These are phyloP conservation scores for Drosophila subquinaria DNA, from an alignment of 2,888 invertebrate genomes.

Conservation along the genomic window DNA sequence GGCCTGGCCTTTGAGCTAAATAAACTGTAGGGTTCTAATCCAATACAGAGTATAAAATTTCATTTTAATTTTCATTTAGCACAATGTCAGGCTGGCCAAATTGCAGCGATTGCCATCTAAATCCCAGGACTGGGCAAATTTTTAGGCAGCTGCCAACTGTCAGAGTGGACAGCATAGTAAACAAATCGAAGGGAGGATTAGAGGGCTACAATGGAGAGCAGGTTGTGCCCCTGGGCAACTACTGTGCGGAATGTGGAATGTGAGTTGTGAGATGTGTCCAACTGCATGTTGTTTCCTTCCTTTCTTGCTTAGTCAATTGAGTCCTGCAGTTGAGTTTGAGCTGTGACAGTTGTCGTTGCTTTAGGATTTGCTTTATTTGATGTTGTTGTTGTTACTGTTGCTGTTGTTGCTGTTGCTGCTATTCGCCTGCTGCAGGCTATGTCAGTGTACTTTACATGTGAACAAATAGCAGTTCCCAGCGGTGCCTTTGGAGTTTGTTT, in stretches of 20 bases:
- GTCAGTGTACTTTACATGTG: constrained; percentile 62
- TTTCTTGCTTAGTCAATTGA: constrained; percentile 50
- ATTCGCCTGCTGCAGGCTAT: constrained; percentile 46
- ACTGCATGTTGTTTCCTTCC: constrained; percentile 29
- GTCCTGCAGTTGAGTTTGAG: constrained; percentile 46
- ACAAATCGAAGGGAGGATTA: constrained; percentile 23
- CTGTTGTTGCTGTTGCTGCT: constrained; percentile 15
- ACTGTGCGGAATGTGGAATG: constrained; percentile 33
- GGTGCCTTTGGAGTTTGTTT: constrained; percentile 47
- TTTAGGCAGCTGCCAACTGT: constrained; percentile 79
- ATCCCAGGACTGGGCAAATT: constrained; percentile 66
- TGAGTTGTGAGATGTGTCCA: constrained; percentile 35
- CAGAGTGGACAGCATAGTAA: constrained; percentile 57
- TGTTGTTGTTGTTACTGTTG: constrained; percentile 21
- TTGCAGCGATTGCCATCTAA: constrained; percentile 70
- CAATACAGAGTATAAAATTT: constrained; percentile 33
- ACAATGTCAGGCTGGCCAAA: constrained; percentile 59
- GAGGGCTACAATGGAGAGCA: constrained; percentile 29
- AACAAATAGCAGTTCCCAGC: constrained; percentile 56
- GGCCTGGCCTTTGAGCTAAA: neutral
- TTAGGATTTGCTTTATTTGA: constrained; percentile 42
- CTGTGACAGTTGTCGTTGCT: constrained; percentile 53
- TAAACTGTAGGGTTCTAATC: neutral
- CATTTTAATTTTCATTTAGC: constrained; percentile 74
- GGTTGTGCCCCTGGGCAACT: constrained; percentile 55